Evolutionary conservation across 2,888 invertebrate species (phyloP), one percentile per base, ranked within the genome.

Genomic region (Pterostichus madidus): DNA sequence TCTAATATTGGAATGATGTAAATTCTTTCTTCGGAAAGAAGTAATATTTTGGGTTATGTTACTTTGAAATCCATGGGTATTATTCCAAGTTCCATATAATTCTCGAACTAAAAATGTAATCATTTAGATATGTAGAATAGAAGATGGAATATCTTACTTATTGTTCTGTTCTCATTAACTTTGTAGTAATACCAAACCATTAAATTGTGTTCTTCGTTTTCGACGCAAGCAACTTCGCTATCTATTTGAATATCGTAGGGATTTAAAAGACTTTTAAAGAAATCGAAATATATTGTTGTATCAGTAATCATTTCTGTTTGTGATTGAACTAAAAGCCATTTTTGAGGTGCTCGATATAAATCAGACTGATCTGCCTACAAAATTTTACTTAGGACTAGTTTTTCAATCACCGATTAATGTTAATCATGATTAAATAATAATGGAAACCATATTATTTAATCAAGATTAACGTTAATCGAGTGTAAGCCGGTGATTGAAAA

Each of bases 1-100:
- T 53, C 89, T 89, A 24, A 92, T 89, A 85, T 88, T 88, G 52
- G 87, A 87, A 56, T 89, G 89, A 8, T 88, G 84, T 39, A 92
- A 87, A 86, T 92, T 86, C 11, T 87, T 85, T 85, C 92, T 88
- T 78, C 91, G 87, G 59, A 89, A 83, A 8, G 90, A 76, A 46
- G 81, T 82, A 31, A 82, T 31, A 61, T 82, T 82, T 31, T 46
- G 31, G 24, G 46, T 15, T 15, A 59, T 39, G 6, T 44, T 39
- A 31, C 56, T 75, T 46, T 61, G n/a, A 56, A 82, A 24, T n/a
- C 81, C 81, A 11, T 15, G 11, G 0, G 44, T 68, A 61, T 59
- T 10, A 32, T 13, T 75, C 81, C 81, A 82, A 39, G 59, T 52
- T 17, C 81, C 81, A 46, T 61, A 61, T 61, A 31, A 61, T 76